A percentile compares a stretch with the other conserved stretches of the same genome.
phyloP scores from a whole-genome alignment of 2,113 vertebrate genomes.

The Siniperca chuatsi region DNA sequence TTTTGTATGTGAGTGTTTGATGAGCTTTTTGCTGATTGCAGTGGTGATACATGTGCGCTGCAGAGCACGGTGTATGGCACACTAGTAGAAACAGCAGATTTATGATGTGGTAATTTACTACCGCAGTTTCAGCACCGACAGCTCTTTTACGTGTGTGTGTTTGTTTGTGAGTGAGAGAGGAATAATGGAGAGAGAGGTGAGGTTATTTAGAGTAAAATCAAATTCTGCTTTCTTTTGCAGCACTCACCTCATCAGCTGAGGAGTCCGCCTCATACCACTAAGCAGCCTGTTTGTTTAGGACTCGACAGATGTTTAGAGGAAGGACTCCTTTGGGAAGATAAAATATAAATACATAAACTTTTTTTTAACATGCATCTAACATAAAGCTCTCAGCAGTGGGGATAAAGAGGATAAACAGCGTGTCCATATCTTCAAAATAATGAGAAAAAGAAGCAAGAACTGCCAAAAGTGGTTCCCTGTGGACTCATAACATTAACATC shows the following conservation, averaged over 20 bases:
- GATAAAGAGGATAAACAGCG: slow-evolving; percentile 6
- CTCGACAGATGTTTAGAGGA: slow-evolving; percentile 42
- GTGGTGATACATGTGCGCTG: slow-evolving; percentile 29
- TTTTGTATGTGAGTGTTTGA: neutral
- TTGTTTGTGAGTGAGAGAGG: neutral
- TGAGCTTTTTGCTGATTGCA: slow-evolving; percentile 34
- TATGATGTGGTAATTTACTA: slow-evolving; percentile 55
- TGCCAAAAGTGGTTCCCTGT: neutral
- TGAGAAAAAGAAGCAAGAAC: neutral
- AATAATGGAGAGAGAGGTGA: neutral
- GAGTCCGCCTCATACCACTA: neutral
- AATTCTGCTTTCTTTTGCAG: slow-evolving; percentile 32
- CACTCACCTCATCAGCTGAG: slow-evolving; percentile 12
- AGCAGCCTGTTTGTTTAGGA: slow-evolving; percentile 16
- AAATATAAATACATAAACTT: slow-evolving; percentile 16
- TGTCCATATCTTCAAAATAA: neutral
- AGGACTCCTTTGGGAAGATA: neutral
- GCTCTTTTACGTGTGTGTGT: slow-evolving; percentile 21
- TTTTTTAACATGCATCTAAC: neutral
- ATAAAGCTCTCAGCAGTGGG: neutral
- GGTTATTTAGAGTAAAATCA: slow-evolving; percentile 58
- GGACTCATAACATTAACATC: neutral
- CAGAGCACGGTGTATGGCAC: neutral
- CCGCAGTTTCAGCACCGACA: slow-evolving; percentile 35
- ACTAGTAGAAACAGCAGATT: slow-evolving; percentile 32